Evolutionary conservation across 2,888 invertebrate species (phyloP).

Genomic region (Cataglyphis albicans): DNA sequence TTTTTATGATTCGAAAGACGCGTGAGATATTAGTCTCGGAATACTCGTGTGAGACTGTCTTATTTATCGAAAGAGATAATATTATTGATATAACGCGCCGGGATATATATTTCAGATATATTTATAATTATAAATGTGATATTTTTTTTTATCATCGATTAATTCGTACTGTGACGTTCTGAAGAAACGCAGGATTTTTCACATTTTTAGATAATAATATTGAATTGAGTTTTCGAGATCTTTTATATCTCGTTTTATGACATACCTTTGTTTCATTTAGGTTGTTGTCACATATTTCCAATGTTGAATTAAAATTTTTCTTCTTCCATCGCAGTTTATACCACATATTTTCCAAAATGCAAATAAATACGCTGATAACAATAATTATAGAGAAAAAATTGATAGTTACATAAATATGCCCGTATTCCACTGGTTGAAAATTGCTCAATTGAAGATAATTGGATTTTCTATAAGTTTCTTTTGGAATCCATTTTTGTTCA

Average conservation of each 20-base stretch:
- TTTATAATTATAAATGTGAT: not conserved
- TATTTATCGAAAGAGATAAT: not conserved
- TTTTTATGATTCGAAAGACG: not conserved
- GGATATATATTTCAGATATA: not conserved
- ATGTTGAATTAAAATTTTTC: not conserved
- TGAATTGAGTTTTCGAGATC: not conserved
- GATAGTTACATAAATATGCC: slow-evolving; percentile 71
- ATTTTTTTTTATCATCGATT: slow-evolving; percentile 29
- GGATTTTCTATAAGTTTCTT: slow-evolving; percentile 59
- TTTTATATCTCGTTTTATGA: slow-evolving; percentile 11
- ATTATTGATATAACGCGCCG: not conserved
- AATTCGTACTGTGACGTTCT: slow-evolving; percentile 21
- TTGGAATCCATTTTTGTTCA: slow-evolving; percentile 83
- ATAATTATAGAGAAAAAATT: slow-evolving; percentile 65
- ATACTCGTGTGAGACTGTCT: no score
- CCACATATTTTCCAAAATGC: slow-evolving; percentile 76
- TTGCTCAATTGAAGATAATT: slow-evolving; percentile 50
- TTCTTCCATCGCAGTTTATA: slow-evolving; percentile 21
- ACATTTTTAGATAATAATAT: not conserved
- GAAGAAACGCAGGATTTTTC: slow-evolving; percentile 17
- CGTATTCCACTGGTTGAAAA: slow-evolving; percentile 76
- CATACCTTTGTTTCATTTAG: slow-evolving; percentile 26
- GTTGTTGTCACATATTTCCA: not conserved
- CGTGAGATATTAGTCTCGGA: not conserved
- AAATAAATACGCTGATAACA: slow-evolving; percentile 73